Percentiles rank a stretch among this genome's conserved stretches.
These are phyloP conservation scores for Lepidocyrtoides sp. DNA, from an alignment of 2,888 invertebrate genomes.

Conservation along the genomic window DNA sequence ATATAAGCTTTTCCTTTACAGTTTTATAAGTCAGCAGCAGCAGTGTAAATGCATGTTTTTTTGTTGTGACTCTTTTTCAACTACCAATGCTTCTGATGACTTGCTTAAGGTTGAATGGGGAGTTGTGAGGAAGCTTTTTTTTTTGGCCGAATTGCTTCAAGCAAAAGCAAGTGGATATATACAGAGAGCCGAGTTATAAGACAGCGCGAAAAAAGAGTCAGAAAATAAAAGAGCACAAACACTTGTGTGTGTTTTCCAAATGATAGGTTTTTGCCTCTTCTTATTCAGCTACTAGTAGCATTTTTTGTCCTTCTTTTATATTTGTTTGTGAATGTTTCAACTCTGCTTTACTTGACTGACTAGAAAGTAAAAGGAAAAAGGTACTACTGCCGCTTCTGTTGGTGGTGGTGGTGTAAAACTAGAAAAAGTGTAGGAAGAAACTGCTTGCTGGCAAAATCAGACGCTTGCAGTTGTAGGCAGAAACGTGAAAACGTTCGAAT, in stretches of 20 bases:
- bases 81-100: constrained; percentile 66
- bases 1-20: background rate
- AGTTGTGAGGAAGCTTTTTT: constrained; percentile 74
- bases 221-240: constrained; percentile 44
- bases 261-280: constrained; percentile 69
- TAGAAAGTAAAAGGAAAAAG: constrained; percentile 33
- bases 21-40: constrained; percentile 13
- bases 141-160: constrained; percentile 64
- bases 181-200: background rate
- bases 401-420: background rate
- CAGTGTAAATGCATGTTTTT: constrained; percentile 55
- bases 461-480: constrained; percentile 16
- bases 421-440: background rate
- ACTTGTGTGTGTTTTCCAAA: constrained; percentile 12
- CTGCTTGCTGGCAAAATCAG: background rate
- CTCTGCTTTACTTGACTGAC: background rate
- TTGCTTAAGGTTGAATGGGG: constrained; percentile 78
- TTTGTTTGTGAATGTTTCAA: background rate
- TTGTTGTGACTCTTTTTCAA: constrained; percentile 69
- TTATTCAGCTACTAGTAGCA: background rate
- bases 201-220: background rate
- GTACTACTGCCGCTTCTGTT: background rate
- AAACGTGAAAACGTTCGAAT: constrained; percentile 55
- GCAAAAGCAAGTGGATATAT: background rate
- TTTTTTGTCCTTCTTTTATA: too few relatives aligned